Base-by-base conservation (phyloP, 2,888 invertebrate species). In the Augiades crinisus region DNA sequence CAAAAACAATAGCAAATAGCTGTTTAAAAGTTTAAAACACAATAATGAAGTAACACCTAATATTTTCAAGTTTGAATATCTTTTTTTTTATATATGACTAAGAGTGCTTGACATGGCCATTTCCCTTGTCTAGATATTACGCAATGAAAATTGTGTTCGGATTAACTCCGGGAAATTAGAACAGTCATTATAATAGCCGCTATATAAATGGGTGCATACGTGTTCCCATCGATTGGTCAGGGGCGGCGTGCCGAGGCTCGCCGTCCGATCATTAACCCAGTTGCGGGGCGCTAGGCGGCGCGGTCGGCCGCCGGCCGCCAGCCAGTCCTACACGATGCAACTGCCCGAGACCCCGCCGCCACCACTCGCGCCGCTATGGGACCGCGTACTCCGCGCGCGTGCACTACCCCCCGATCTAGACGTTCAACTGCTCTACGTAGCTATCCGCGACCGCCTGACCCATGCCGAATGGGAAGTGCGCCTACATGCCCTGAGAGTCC, bases 381-480 rank as follows among this genome's bases (percentile, higher is more conserved):
- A 96, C 80, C 92, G 95, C 70, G 93, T 95, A 62, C 91, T 95
- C 37, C 91, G 95, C 55, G 94, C 94, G 54, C 92, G 92, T 53
- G 91, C 93, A 47, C 90, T 96, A 49, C 96, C 96, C 31, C 92
- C 92, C 14, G 92, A 92, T 57, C 88, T 93, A 43, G 92, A 94
- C 68, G 91, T 92, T 1, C 84, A 88, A 54, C 89, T 91, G 49
- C 92, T 95, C 65, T 95, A 94, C 72, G 81, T 91, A 47, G 95
- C 95, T 64, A 92, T 95, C 67, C 89, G 93, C 36, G 93, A 94
- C 60, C 91, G 95, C 43, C 87, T 96, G 37, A 91, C 92, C 30
- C 95, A 95, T 73, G 94, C 95, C 1, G 96, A 96, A 75, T 94
- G 95, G 93, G 95, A 95, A 79, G 95, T 96, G 24, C 92, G 96